A percentile compares a stretch with the other conserved stretches of the same genome.
Conservation (phyloP, 2,113 vertebrate genomes). For the Pipra filicauda region DNA sequence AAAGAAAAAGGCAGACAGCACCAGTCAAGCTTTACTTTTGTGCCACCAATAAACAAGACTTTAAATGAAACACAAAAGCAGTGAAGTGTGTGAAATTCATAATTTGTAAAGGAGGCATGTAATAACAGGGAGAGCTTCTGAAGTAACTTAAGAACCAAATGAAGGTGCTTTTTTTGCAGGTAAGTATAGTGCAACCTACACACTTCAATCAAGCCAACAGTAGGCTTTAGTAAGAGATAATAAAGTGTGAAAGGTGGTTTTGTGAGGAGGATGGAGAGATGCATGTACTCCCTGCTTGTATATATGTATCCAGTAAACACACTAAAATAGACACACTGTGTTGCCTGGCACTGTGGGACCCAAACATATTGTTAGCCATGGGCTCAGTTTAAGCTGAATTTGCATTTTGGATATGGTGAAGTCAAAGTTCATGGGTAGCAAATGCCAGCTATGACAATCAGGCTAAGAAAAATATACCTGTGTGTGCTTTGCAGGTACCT, state of each 20-base stretch:
- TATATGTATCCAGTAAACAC: slow-evolving; percentile 30
- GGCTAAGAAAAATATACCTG: not conserved
- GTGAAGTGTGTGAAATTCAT: not conserved
- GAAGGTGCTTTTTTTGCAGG: slow-evolving; percentile 49
- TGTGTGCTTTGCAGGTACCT: not conserved
- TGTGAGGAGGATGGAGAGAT: slow-evolving; percentile 8
- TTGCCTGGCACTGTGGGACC: not conserved
- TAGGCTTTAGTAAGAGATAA: slow-evolving; percentile 40
- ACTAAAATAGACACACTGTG: not conserved
- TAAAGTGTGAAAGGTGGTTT: slow-evolving; percentile 18
- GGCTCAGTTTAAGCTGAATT: not conserved
- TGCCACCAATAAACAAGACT: not conserved
- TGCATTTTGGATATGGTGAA: not conserved
- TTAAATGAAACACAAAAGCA: slow-evolving; percentile 26
- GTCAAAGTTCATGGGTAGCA: not conserved
- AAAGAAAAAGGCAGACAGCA: not conserved
- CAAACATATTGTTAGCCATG: not conserved
- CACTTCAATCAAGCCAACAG: slow-evolving; percentile 53
- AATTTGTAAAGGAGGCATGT: not conserved
- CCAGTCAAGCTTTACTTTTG: not conserved
- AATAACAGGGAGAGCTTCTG: slow-evolving; percentile 8
- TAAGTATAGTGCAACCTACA: slow-evolving; percentile 53
- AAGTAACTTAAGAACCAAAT: slow-evolving; percentile 25
- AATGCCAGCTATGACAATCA: not conserved
- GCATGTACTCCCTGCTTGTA: not conserved